Evolutionary conservation across 2,888 invertebrate genomes (phyloP).

Genomic region (Piscicola geometra): DNA sequence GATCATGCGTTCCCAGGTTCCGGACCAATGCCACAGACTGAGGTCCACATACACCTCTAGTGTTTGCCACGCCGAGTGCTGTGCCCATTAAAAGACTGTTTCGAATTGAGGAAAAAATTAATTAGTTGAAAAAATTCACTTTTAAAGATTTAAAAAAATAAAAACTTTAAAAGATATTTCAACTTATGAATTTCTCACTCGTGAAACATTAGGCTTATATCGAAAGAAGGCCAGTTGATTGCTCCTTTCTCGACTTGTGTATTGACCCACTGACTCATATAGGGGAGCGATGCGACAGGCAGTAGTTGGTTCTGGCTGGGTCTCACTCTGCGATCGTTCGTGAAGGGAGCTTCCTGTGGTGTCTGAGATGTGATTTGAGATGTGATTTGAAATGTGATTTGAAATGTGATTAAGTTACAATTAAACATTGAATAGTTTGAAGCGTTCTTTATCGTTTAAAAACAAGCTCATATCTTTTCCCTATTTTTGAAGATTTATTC

Average conservation of each 20-base stretch:
- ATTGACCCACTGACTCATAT: background rate
- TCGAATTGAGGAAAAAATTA: background rate
- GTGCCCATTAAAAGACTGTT: background rate
- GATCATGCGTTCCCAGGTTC: background rate
- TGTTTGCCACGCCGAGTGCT: background rate
- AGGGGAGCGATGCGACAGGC: background rate
- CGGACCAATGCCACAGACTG: background rate
- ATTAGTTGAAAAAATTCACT: background rate
- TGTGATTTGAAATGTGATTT: too few relatives aligned
- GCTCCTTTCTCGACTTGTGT: background rate
- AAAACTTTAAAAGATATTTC: background rate
- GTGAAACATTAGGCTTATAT: background rate
- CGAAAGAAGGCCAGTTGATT: slow-evolving; percentile 1
- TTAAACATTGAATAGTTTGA: too few relatives aligned
- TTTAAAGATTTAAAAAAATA: background rate
- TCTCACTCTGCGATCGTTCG: background rate
- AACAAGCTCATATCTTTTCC: too few relatives aligned
- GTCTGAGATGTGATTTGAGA: too few relatives aligned
- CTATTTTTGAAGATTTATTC: too few relatives aligned
- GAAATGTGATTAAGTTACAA: too few relatives aligned
- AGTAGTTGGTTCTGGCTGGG: background rate
- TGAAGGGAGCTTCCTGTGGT: background rate
- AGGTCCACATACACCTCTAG: background rate
- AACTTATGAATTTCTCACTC: background rate
- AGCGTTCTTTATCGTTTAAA: too few relatives aligned